Conservation (phyloP, 2,888 invertebrate species). For the Andrena bucephala region DNA sequence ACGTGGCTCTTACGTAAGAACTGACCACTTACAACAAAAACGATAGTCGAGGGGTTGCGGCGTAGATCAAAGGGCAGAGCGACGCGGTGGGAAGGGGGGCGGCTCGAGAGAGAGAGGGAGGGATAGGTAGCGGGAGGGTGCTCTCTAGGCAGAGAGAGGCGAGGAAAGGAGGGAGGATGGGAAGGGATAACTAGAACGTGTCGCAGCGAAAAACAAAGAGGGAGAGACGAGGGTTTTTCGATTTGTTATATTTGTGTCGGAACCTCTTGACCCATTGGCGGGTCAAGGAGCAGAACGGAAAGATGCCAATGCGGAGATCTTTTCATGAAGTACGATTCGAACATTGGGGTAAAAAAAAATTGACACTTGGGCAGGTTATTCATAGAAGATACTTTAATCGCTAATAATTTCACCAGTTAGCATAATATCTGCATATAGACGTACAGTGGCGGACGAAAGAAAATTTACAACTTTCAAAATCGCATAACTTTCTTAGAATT, state of each 20-base stretch:
- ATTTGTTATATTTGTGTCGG: slow-evolving; percentile 61
- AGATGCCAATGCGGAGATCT: slow-evolving; percentile 40
- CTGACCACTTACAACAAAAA: slow-evolving; percentile 10
- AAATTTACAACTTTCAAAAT: too few relatives aligned
- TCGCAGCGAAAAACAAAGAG: slow-evolving; percentile 49
- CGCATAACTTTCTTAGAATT: too few relatives aligned
- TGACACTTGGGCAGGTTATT: slow-evolving; percentile 3
- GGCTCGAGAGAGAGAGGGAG: slow-evolving; percentile 4
- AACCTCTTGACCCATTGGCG: slow-evolving; percentile 58
- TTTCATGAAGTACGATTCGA: slow-evolving; percentile 4
- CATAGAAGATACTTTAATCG: neutral
- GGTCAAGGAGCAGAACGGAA: slow-evolving; percentile 47
- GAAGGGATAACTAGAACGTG: slow-evolving; percentile 57
- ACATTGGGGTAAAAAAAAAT: slow-evolving; percentile 2
- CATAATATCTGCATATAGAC: too few relatives aligned
- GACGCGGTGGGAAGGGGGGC: neutral
- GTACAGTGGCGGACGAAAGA: too few relatives aligned
- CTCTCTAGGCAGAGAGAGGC: slow-evolving; percentile 25
- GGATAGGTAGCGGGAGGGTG: slow-evolving; percentile 40
- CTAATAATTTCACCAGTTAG: neutral
- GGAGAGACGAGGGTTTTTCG: slow-evolving; percentile 58
- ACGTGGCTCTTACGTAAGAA: slow-evolving; percentile 18
- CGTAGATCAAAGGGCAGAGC: slow-evolving; percentile 3
- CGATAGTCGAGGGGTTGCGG: slow-evolving; percentile 10
- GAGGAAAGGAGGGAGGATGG: neutral